Percentiles rank a stretch among this genome's conserved stretches.
Evolutionary conservation across 2,797 vertebrate species (phyloP).

Genomic region (Molossus alvarezi): DNA sequence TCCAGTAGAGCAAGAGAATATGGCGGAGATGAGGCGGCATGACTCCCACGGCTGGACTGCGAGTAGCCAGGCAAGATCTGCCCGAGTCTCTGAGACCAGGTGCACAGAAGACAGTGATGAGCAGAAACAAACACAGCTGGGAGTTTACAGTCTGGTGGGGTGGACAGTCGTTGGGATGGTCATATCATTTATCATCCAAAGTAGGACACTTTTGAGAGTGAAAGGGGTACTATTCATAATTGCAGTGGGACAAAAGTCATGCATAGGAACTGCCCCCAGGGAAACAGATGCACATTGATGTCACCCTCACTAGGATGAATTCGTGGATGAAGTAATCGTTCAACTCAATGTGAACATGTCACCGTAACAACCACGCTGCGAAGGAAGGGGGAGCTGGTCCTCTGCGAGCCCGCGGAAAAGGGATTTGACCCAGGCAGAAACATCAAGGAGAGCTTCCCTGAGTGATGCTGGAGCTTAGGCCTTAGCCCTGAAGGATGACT

Average conservation of each 20-base stretch:
- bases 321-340: not conserved
- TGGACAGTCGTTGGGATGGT: not conserved
- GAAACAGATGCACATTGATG: too few species aligned
- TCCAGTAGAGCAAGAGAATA: not conserved
- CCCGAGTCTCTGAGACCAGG: not conserved
- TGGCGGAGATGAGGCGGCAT: not conserved
- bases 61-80: too few species aligned
- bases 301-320: not conserved
- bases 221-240: not conserved
- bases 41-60: not conserved
- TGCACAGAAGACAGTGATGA: not conserved
- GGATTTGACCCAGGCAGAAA: not conserved
- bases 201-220: not conserved
- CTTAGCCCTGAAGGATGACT: not conserved
- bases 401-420: not conserved
- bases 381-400: not conserved
- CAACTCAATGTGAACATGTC: fast-evolving
- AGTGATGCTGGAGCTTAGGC: not conserved
- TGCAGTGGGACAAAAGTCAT: not conserved
- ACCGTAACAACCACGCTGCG: fast-evolving
- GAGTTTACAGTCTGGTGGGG: not conserved
- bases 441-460: not conserved
- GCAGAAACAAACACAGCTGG: not conserved
- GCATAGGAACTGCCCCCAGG: not conserved
- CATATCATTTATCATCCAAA: not conserved